phyloP scores from a whole-genome alignment of 2,113 vertebrate species.

The Mixornis gularis region DNA sequence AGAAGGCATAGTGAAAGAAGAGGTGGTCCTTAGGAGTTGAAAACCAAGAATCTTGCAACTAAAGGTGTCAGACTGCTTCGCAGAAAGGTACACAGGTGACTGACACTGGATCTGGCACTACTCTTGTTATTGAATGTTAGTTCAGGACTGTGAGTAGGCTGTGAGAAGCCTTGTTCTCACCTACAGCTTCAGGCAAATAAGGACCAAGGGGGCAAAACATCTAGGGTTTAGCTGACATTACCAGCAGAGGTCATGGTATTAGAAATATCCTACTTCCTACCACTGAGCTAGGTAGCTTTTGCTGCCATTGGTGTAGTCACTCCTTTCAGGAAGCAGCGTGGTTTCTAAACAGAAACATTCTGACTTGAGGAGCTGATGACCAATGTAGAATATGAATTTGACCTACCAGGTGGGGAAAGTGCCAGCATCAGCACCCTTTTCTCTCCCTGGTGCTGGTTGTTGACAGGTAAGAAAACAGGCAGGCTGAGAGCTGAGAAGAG shows the following conservation, averaged over 20 bases:
- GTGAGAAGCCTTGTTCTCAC: background rate
- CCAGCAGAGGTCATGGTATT: background rate
- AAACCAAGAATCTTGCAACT: background rate
- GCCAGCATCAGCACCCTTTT: background rate
- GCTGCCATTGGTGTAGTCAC: background rate
- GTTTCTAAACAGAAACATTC: background rate
- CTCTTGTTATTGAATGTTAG: accelerated
- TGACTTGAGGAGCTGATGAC: background rate
- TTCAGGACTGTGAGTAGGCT: background rate
- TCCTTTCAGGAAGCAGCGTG: background rate
- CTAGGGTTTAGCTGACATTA: background rate
- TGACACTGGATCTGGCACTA: background rate
- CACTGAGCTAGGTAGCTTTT: accelerated
- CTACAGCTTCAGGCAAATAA: background rate
- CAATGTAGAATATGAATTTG: background rate
- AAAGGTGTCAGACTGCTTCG: background rate
- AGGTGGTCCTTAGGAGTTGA: background rate
- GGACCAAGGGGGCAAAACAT: background rate
- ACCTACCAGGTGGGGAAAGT: background rate
- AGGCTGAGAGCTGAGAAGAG: background rate
- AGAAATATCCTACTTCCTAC: background rate
- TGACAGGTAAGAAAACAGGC: background rate
- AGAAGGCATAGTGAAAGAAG: background rate
- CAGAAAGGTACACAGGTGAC: background rate
- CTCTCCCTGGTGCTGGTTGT: background rate